These are phyloP conservation scores for Andrena cerasifolii DNA, from an alignment of 1,140 invertebrate genomes.

Conservation along the genomic window DNA sequence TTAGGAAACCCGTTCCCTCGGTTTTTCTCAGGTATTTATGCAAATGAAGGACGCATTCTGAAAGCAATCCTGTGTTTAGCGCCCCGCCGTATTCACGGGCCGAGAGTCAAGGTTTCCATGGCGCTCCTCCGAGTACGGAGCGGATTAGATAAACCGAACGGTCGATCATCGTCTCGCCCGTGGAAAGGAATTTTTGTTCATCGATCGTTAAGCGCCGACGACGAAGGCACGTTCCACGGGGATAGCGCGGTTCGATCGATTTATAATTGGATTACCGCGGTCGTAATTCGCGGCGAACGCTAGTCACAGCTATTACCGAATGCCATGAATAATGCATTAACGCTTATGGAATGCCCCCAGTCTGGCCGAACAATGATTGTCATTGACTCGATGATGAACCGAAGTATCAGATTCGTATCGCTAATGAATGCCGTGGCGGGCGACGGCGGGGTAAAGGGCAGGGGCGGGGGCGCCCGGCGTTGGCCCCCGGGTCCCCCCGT, in stretches of 20 bases:
- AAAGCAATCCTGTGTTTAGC: constrained; percentile 53
- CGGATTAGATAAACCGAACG: constrained; percentile 10
- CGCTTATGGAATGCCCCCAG: constrained; percentile 41
- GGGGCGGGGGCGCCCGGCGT: neutral
- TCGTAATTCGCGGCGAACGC: constrained; percentile 50
- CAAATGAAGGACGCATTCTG: constrained; percentile 44
- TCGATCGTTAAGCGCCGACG: neutral
- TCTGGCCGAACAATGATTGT: constrained; percentile 43
- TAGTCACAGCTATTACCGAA: constrained; percentile 46
- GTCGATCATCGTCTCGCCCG: neutral
- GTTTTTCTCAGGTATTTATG: constrained; percentile 49
- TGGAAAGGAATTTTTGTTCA: neutral
- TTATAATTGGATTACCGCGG: constrained; percentile 49
- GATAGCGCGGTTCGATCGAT: constrained; percentile 19
- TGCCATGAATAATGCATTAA: constrained; percentile 47
- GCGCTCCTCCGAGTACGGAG: neutral
- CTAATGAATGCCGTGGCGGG: constrained; percentile 42
- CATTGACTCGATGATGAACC: constrained; percentile 53
- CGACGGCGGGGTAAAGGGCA: neutral
- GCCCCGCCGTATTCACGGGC: neutral
- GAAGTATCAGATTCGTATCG: constrained; percentile 54
- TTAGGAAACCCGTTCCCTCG: constrained; percentile 48
- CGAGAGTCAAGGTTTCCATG: constrained; percentile 26
- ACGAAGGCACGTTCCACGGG: neutral
- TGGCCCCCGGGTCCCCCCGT: neutral